Conservation (phyloP, 2,888 invertebrate genomes). For the Drosophila basisetae region DNA sequence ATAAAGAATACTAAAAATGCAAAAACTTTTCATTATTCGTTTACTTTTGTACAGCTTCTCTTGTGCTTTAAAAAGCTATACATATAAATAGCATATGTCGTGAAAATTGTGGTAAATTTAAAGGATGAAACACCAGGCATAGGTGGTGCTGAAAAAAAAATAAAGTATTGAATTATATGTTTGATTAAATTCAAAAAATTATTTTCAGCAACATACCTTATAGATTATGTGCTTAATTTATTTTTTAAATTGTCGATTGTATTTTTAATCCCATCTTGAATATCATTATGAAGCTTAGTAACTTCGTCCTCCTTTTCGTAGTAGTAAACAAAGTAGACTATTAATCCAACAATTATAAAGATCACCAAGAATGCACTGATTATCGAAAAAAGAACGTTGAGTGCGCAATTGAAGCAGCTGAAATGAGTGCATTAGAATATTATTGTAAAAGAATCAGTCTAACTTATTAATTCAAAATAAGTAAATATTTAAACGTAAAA, state of each 20-base stretch:
- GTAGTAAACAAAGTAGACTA: conserved; percentile 75
- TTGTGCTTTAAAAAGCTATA: background rate
- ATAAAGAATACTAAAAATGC: conserved; percentile 43
- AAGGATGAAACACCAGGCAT: conserved; percentile 14
- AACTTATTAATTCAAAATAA: background rate
- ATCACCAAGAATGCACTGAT: conserved; percentile 77
- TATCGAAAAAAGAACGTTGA: conserved; percentile 78
- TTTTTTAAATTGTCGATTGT: conserved; percentile 52
- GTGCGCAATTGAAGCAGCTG: conserved; percentile 81
- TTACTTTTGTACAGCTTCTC: conserved; percentile 4
- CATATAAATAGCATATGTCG: conserved; percentile 10
- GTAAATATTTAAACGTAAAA: background rate
- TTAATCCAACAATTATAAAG: conserved; percentile 73
- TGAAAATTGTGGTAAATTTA: conserved; percentile 5
- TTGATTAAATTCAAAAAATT: background rate
- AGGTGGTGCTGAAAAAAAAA: conserved; percentile 18
- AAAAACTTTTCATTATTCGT: conserved; percentile 25
- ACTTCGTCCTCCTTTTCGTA: conserved; percentile 73
- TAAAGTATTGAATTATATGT: background rate
- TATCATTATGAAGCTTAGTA: conserved; percentile 57
- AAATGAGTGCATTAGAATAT: conserved; percentile 19
- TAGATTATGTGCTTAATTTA: conserved; percentile 31
- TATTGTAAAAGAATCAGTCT: background rate
- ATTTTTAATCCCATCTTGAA: conserved; percentile 52
- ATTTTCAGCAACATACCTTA: background rate